phyloP scores from a whole-genome alignment of 2,113 vertebrate species.

The Nyctereutes procyonoides region DNA sequence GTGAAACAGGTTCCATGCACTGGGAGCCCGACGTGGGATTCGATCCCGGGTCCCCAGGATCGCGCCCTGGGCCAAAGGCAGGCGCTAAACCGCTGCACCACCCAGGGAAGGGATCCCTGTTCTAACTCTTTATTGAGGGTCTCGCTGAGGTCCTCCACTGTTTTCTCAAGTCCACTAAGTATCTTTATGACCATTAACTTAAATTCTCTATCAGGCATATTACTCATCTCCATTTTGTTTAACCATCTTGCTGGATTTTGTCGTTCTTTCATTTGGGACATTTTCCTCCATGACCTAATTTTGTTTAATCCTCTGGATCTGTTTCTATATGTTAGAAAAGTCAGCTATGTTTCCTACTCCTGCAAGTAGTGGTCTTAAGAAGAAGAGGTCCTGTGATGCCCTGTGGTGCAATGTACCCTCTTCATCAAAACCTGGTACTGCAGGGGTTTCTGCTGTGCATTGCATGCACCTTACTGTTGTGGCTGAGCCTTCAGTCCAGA shows the following conservation, averaged over 20 bases:
- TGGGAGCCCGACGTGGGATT: too few relatives aligned
- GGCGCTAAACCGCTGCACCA: too few relatives aligned
- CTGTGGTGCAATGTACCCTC: background rate
- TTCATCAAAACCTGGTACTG: background rate
- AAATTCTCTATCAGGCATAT: background rate
- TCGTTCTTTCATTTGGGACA: background rate
- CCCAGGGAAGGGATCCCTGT: too few relatives aligned
- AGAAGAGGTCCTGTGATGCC: background rate
- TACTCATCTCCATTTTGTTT: background rate
- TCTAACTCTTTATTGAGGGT: background rate
- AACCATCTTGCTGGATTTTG: background rate
- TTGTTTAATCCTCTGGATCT: background rate
- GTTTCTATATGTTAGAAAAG: background rate
- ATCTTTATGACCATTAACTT: background rate
- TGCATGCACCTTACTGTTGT: background rate
- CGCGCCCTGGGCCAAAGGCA: too few relatives aligned
- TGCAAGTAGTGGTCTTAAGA: background rate
- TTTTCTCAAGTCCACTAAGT: background rate
- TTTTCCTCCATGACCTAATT: background rate
- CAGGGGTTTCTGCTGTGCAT: background rate
- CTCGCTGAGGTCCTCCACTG: background rate
- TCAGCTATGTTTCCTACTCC: background rate
- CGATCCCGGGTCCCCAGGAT: too few relatives aligned
- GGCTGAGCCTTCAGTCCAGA: background rate
- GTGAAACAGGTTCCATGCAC: too few relatives aligned